phyloP scores from a whole-genome alignment of 2,113 vertebrate species.

The Crotalus helleri region DNA sequence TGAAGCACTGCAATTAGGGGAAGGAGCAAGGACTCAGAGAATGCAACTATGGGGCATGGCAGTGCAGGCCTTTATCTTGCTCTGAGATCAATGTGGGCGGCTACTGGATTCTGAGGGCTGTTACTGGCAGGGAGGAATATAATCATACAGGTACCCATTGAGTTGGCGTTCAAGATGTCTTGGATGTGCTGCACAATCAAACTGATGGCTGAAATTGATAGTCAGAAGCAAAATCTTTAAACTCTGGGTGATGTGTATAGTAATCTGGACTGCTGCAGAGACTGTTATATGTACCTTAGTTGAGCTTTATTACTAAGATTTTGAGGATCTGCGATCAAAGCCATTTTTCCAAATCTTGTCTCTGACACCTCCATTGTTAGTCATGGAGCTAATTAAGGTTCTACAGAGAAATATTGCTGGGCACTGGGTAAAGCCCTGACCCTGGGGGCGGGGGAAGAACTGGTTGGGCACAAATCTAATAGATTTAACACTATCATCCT shows the following conservation, averaged over 20 bases:
- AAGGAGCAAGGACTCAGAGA: constrained; percentile 34
- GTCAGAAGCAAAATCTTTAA: constrained; percentile 13
- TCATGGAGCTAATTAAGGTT: not conserved
- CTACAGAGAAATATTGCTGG: not conserved
- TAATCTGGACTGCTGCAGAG: not conserved
- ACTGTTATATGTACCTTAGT: not conserved
- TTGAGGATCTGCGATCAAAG: not conserved
- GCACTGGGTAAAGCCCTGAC: too few species aligned
- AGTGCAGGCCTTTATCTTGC: not conserved
- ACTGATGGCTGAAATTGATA: constrained; percentile 78
- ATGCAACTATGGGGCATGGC: constrained; percentile 50
- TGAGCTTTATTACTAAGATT: not conserved
- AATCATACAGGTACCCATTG: constrained; percentile 82
- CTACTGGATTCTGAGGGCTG: constrained; percentile 90
- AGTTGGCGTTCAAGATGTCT: constrained; percentile 94
- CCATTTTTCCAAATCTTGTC: not conserved
- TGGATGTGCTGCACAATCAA: constrained; percentile 98
- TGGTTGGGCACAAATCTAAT: too few species aligned
- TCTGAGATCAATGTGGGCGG: constrained; percentile 86
- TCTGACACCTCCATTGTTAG: not conserved
- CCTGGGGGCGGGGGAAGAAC: too few species aligned
- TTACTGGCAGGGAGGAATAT: constrained; percentile 78
- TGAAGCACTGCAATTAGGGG: constrained; percentile 49
- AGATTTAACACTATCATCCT: too few species aligned
- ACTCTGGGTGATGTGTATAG: not conserved